These are phyloP conservation scores for Apodemus sylvaticus DNA, from an alignment of 2,113 vertebrate genomes.

Conservation along the genomic window DNA sequence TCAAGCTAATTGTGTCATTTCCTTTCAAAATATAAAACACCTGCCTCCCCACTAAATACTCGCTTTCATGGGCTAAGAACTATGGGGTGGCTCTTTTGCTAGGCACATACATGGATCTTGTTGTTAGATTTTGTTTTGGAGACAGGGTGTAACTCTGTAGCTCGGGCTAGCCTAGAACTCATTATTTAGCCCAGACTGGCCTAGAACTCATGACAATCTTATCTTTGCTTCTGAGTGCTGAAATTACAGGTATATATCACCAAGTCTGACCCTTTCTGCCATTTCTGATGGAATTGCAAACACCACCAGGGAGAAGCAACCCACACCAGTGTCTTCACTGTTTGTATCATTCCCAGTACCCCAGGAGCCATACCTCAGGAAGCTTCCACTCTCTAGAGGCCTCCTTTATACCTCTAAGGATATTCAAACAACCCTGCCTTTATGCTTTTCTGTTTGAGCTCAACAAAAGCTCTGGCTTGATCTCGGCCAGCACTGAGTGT, in stretches of 20 bases:
- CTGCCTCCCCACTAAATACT: neutral
- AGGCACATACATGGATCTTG: neutral
- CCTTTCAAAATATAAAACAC: neutral
- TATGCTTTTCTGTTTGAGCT: neutral
- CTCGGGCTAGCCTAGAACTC: neutral
- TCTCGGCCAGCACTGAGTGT: neutral
- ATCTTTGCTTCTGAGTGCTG: neutral
- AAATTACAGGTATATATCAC: neutral
- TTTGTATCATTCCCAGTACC: neutral
- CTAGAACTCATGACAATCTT: neutral
- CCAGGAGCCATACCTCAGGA: neutral
- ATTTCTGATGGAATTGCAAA: neutral
- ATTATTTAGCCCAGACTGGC: neutral
- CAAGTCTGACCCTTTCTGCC: neutral
- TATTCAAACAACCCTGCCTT: neutral
- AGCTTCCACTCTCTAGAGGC: neutral
- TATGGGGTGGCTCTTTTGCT: neutral
- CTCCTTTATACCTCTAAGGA: neutral
- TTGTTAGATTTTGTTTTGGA: neutral
- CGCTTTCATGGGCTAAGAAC: neutral
- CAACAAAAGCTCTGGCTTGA: neutral
- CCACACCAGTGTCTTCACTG: neutral
- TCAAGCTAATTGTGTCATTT: neutral
- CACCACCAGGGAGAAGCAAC: neutral
- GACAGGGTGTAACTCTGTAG: neutral